Base-by-base conservation (phyloP, 2,113 vertebrate species). In the Alethe castanea region DNA sequence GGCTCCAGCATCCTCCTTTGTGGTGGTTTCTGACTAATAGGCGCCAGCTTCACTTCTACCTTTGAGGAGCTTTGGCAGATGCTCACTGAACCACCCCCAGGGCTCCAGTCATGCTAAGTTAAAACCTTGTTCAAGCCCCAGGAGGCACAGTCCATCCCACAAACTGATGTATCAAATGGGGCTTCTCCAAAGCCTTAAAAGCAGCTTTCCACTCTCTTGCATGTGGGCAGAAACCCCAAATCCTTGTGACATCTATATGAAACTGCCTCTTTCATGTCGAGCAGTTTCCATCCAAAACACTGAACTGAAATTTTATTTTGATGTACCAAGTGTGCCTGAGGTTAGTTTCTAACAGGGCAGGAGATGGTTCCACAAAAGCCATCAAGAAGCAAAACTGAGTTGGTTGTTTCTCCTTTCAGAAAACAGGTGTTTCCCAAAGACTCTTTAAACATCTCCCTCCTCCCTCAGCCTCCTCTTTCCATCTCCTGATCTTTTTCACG, bases 21-120 rank as follows among this genome's bases (percentile, higher is more conserved):
- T 95, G 95, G 95, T 95, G 95, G 96, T 95, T 96, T 97, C 89
- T 95, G 88, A 96, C 94, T 97, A 95, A 95, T 90, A 80, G 84
- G 70, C 45, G 15, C 81, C 81, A 61, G 20, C 86, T 97, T 72
- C 61, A 18, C 57, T 87, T 69, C 81, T 90, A 29, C 84, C 84
- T 95, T 95, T 96, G 92, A 96, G 91, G 33, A 94, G 94, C 84
- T 50, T 94, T 92, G 91, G 91, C 81, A 92, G 70, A 61, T 8
- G 53, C 73, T 76, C 19, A 1, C 59, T 59, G 40, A 82, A 12
- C 38, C 72, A 35, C 50, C 59, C 85, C 56, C 14, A 1, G 57
- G 71, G 53, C 81, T 89, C 29, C 38, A 91, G 73, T 38, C 69
- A 15, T 15, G 15, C 53, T 23, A 6, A 81, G 89, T 81, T 67